A percentile compares a stretch with the other conserved stretches of the same genome.
Conservation (phyloP, 2,113 vertebrate genomes). For the Cyprinus carpio region DNA sequence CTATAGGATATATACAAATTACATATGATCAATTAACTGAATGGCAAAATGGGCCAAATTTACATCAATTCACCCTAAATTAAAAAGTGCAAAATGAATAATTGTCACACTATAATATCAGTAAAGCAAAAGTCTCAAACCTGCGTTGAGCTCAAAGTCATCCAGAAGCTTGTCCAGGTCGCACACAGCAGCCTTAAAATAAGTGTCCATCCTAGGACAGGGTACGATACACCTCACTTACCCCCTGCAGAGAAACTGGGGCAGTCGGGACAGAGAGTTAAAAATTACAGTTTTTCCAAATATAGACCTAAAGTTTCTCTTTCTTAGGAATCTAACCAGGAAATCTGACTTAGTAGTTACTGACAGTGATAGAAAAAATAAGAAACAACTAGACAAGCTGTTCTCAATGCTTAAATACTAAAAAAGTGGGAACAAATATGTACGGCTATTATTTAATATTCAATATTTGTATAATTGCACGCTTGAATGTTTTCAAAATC, state of each 20-base stretch:
- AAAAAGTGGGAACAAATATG: background rate
- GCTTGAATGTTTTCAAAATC: background rate
- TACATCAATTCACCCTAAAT: background rate
- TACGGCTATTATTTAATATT: background rate
- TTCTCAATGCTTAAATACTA: background rate
- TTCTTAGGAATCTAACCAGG: background rate
- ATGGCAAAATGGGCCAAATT: background rate
- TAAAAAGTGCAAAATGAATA: background rate
- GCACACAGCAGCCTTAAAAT: conserved; percentile 94
- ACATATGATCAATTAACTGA: background rate
- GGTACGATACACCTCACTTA: conserved; percentile 37
- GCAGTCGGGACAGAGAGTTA: background rate
- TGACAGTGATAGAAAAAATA: background rate
- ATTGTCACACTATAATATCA: background rate
- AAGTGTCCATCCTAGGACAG: conserved; percentile 89
- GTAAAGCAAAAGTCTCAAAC: conserved; percentile 71
- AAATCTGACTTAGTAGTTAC: background rate
- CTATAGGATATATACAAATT: too few relatives aligned
- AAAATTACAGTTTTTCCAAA: background rate
- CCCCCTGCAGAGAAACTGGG: conserved; percentile 44
- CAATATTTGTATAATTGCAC: background rate
- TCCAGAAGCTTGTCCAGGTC: conserved; percentile 96
- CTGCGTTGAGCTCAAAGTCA: conserved; percentile 93
- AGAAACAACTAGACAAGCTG: background rate
- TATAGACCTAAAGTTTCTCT: too few relatives aligned